Base-by-base conservation (phyloP, 2,797 vertebrate genomes). In the Antennarius maculatus region DNA sequence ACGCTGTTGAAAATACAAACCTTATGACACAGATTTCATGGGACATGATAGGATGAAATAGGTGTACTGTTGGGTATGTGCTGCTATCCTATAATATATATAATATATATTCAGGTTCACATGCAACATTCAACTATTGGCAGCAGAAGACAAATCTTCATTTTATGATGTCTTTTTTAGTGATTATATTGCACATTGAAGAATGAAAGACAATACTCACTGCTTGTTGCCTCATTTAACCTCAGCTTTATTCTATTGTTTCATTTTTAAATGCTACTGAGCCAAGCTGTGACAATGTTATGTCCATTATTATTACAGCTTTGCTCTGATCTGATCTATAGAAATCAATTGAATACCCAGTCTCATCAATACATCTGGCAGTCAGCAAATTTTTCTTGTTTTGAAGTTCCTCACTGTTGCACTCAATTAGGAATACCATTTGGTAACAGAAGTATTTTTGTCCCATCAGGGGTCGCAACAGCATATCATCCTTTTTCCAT, bases 1-100 rank as follows among this genome's bases (percentile, higher is more conserved):
- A 65, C 71, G 74, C 27, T 45, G 59, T 56, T 13, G 49, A 73
- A 79, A 75, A 69, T 18, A 55, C n/a, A 34, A 31, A 37, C 46
- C 5, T 54, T 46, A 67, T 11, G 15, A 17, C 10, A 56, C 45
- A 52, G 34, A 34, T 37, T 31, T 5, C 50, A 29, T 16, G 14
- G 3, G 0, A 10, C 34, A 6, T 62, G 39, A 42, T 17, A 51
- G 28, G 3, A 7, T 64, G 59, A 70, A 69, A 59, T 48, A 42
- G 52, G 65, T 69, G 48, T 42, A 57, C 69, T 76, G 58, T 60
- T 79, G 37, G 78, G 10, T 39, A 11, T 16, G 43, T 1, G 23
- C 8, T 27, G 42, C 29, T 29, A 15, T 8, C 17, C 45, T 65
- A 52, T 37, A 54, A 48, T 18, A 56, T 68, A 48, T 48, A 49